Conservation (phyloP, 53 echinoderm and acorn worm species). For the Zoroaster sp. region DNA sequence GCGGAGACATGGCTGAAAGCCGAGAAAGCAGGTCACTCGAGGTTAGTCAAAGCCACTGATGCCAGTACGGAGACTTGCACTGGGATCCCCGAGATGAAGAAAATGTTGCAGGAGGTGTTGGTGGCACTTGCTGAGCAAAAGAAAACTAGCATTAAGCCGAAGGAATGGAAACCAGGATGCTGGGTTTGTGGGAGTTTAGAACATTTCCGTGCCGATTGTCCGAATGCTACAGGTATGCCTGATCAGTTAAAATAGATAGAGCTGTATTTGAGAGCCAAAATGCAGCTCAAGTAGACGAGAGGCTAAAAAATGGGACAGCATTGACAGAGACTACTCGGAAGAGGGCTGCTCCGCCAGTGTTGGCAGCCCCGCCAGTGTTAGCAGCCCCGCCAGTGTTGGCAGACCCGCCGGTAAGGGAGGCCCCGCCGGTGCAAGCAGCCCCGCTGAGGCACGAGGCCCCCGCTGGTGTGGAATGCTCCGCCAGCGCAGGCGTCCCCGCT, state of each 20-base stretch:
- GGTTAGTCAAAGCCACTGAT: background rate
- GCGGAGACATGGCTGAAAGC: background rate
- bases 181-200: background rate
- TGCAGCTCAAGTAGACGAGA: background rate
- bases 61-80: background rate
- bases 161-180: conserved; percentile 17
- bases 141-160: background rate
- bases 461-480: no score
- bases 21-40: background rate
- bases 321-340: no score
- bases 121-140: background rate
- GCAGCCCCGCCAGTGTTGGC: no score
- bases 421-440: background rate
- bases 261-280: background rate
- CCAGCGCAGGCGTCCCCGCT: background rate
- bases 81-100: background rate
- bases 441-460: background rate
- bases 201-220: conserved; percentile 3
- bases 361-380: background rate
- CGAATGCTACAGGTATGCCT: background rate
- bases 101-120: conserved; percentile 3
- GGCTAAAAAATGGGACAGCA: background rate
- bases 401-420: no score
- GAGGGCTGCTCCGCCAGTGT: background rate
- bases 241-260: background rate